Evolutionary conservation across 2,888 invertebrate species (phyloP).

Genomic region (Biston betularia): DNA sequence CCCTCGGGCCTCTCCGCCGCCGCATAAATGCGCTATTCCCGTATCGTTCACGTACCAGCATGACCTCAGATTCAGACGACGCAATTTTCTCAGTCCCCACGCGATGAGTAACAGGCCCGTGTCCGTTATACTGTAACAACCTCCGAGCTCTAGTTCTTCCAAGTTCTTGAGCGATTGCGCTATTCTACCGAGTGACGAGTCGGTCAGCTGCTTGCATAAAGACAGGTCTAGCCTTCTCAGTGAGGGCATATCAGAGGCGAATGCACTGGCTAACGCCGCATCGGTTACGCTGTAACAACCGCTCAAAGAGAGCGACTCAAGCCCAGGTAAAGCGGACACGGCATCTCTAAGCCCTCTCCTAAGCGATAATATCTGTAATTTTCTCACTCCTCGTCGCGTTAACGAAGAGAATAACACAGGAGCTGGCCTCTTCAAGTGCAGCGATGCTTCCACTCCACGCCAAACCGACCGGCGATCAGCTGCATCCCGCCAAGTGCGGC

Average conservation of each 20-base stretch:
- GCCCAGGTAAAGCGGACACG: constrained; percentile 93
- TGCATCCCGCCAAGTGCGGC: constrained; percentile 95
- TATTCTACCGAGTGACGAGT: constrained; percentile 94
- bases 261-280: constrained; percentile 92
- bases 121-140: constrained; percentile 96
- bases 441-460: constrained; percentile 96
- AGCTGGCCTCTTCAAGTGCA: constrained; percentile 94
- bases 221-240: constrained; percentile 94
- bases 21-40: constrained; percentile 95
- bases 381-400: constrained; percentile 94
- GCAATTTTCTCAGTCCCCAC: constrained; percentile 94
- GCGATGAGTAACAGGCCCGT: constrained; percentile 94
- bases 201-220: constrained; percentile 98
- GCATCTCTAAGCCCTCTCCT: constrained; percentile 94
- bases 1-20: constrained; percentile 91
- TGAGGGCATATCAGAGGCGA: constrained; percentile 91
- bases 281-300: constrained; percentile 98
- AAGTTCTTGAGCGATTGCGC: constrained; percentile 94
- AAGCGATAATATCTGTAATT: constrained; percentile 95
- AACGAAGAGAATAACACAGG: constrained; percentile 94
- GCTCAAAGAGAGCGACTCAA: constrained; percentile 95
- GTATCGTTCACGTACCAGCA: constrained; percentile 97
- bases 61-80: constrained; percentile 94
- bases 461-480: constrained; percentile 97
- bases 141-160: constrained; percentile 95